These are phyloP conservation scores for Rhynchonycteris naso DNA, from an alignment of 2,797 vertebrate genomes.

Conservation along the genomic window DNA sequence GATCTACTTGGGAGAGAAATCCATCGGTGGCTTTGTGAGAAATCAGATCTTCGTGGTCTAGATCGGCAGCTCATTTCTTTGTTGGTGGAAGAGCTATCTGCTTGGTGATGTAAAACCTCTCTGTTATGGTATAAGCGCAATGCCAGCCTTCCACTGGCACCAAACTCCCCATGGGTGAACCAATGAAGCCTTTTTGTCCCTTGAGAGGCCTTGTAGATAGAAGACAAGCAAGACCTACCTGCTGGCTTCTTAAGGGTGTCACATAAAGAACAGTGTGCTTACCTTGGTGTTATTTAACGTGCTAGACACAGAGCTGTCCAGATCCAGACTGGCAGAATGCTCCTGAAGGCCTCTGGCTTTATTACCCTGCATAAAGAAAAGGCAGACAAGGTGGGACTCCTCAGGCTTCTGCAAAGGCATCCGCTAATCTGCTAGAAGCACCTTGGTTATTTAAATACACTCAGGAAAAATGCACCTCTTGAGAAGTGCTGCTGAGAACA, in stretches of 20 bases:
- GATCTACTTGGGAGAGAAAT: slow-evolving; percentile 36
- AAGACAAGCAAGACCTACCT: neutral
- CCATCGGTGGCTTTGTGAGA: neutral
- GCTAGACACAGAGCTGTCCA: slow-evolving; percentile 86
- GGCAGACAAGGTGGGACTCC: neutral
- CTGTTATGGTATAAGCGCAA: neutral
- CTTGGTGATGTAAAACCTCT: neutral
- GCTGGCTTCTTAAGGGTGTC: neutral
- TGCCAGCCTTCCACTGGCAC: neutral
- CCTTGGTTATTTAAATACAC: neutral
- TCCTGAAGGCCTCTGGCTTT: slow-evolving; percentile 89
- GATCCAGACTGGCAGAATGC: slow-evolving; percentile 85
- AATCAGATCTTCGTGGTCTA: neutral
- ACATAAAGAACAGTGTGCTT: slow-evolving; percentile 65
- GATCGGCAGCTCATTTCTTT: neutral
- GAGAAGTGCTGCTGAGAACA: neutral
- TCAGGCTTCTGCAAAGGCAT: neutral
- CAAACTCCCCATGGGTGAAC: too few relatives aligned
- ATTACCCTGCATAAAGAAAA: slow-evolving; percentile 88
- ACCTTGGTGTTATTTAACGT: slow-evolving; percentile 88
- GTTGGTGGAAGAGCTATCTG: neutral
- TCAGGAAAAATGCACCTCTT: neutral
- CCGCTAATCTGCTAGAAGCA: neutral
- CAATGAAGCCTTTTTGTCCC: neutral
- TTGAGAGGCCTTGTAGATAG: neutral